Evolutionary conservation across 1,140 invertebrate species (phyloP), one percentile per base, ranked within the genome.

Genomic region (Chlorops oryzae): DNA sequence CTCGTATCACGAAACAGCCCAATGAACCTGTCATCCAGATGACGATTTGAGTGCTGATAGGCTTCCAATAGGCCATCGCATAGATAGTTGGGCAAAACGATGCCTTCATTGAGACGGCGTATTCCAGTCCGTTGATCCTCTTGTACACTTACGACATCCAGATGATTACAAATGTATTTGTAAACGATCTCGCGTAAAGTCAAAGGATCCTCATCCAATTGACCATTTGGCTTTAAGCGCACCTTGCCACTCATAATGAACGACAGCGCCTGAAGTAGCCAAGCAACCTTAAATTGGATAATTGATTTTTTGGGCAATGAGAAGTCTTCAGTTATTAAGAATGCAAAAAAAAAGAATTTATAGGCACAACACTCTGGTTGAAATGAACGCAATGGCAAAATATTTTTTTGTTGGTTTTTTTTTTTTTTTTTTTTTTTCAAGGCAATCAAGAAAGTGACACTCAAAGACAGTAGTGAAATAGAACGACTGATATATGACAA

Each of bases 1-100:
- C 69, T 61, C 7, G 74, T 74, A 66, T 91, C 82, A 55, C 77
- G 73, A 62, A 92, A 90, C 51, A 91, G 76, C 52, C 81, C 77
- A 4, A 88, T 78, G 56, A 89, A 84, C 46, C 73, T 76, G 55
- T 87, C 81, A 59, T 82, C 79, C 6, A 83, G 63, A 12, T 77
- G 73, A 3, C 67, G 55, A 6, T 61, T 56, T 20, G 76, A 77
- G 52, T 78, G 77, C 50, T 83, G 81, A 53, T 80, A 81, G 12
- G 76, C 71, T 48, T 81, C 70, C 5, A 90, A 72, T 15, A 88
- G 48, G 34, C 76, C 79, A 64, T 87, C 84, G 63, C 85, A 86
- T 53, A 87, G 82, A 72, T 84, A 85, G 55, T 77, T 80, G 6
- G 83, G 86, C 35, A 86, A 74, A 51, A 74, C 75, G 27, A 86